These are phyloP conservation scores for Bombus cullumanus DNA, from an alignment of 1,140 invertebrate genomes.

Conservation along the genomic window DNA sequence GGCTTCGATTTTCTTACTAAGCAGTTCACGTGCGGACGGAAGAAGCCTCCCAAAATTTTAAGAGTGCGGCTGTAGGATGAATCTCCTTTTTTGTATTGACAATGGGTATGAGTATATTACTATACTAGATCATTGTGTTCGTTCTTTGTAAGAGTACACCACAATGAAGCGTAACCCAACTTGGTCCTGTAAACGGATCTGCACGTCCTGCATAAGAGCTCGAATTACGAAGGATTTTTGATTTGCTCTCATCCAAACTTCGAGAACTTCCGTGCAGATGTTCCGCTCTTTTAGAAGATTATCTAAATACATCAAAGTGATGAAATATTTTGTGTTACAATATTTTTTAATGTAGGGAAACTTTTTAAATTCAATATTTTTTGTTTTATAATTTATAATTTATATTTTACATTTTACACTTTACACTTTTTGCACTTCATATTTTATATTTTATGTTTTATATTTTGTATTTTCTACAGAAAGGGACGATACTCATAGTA, in stretches of 20 bases:
- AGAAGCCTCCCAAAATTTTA: conserved; percentile 28
- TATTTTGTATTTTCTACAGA: too few relatives aligned
- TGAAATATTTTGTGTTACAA: neutral
- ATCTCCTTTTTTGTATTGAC: neutral
- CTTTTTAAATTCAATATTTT: neutral
- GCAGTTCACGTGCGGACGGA: conserved; percentile 2
- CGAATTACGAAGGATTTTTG: conserved; percentile 57
- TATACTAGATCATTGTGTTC: conserved; percentile 48
- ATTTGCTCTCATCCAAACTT: conserved; percentile 55
- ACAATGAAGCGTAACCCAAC: conserved; percentile 61
- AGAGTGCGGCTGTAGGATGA: neutral
- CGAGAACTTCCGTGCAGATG: conserved; percentile 51
- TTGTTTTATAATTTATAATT: neutral
- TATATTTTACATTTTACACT: too few relatives aligned
- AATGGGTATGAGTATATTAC: conserved; percentile 9
- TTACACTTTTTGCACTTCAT: too few relatives aligned
- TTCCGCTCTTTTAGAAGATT: conserved; percentile 32
- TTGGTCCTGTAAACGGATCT: conserved; percentile 24
- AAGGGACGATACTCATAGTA: too few relatives aligned
- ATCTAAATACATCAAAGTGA: conserved; percentile 8
- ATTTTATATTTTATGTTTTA: too few relatives aligned
- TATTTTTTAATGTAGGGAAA: neutral
- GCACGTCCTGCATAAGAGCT: conserved; percentile 35
- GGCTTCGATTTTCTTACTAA: neutral
- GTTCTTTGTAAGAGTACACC: conserved; percentile 58